Percentiles rank a stretch among this genome's conserved stretches.
Evolutionary conservation across 2,797 vertebrate species (phyloP).

Genomic region (Galago senegalensis): DNA sequence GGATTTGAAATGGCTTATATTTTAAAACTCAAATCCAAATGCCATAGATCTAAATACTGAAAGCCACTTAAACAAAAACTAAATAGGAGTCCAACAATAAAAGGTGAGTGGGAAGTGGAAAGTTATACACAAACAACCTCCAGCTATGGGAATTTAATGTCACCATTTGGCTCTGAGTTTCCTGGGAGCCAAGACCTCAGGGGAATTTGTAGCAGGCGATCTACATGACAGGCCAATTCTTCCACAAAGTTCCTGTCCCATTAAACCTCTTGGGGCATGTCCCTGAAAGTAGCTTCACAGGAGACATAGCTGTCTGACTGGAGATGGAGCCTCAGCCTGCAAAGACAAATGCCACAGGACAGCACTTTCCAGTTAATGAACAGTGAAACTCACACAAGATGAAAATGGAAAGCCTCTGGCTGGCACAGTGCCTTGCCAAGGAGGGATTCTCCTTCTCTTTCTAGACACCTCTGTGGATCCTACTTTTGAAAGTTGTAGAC

Average conservation of each 20-base stretch:
- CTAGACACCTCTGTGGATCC: neutral
- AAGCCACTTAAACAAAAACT: neutral
- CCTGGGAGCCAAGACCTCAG: neutral
- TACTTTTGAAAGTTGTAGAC: neutral
- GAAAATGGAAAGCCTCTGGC: neutral
- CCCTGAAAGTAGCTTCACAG: neutral
- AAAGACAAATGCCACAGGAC: neutral
- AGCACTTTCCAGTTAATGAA: neutral
- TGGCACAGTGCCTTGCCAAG: neutral
- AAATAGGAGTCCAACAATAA: neutral
- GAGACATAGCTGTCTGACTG: neutral
- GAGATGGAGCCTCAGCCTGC: neutral
- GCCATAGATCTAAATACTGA: neutral
- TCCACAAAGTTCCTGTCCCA: neutral
- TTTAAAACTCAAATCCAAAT: neutral
- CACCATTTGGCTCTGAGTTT: neutral
- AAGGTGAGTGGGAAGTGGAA: neutral
- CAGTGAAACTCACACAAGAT: neutral
- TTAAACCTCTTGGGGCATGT: fast-evolving
- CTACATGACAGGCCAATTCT: neutral
- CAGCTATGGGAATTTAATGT: fast-evolving
- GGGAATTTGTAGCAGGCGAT: neutral
- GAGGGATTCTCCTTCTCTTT: neutral
- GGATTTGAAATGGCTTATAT: neutral
- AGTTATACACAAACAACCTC: neutral